phyloP scores from a whole-genome alignment of 2,113 vertebrate species.

The Xenopus tropicalis region UCB_Xtro_10.0 CM004447.2:107949501-107950000 shows the following conservation, averaged over 20 bases:
- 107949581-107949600: too few species aligned
- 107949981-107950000: background rate
- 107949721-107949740: conserved; percentile 6
- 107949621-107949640: too few species aligned
- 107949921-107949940: conserved; percentile 3
- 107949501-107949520: too few species aligned
- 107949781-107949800: conserved; percentile 40
- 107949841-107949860: conserved; percentile 13
- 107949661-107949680: background rate
- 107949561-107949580: too few species aligned
- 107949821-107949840: conserved; percentile 27
- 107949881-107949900: conserved; percentile 5
- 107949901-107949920: conserved; percentile 9
- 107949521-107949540: too few species aligned
- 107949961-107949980: background rate
- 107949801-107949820: conserved; percentile 16
- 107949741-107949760: conserved; percentile 4
- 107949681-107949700: background rate
- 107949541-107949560: too few species aligned
- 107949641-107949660: background rate
- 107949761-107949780: conserved; percentile 16
- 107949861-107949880: conserved; percentile 31
- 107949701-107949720: conserved; percentile 5
- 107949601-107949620: too few species aligned
- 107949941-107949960: background rate